phyloP scores from a whole-genome alignment of 2,797 vertebrate species.

The Streptopelia turtur region DNA sequence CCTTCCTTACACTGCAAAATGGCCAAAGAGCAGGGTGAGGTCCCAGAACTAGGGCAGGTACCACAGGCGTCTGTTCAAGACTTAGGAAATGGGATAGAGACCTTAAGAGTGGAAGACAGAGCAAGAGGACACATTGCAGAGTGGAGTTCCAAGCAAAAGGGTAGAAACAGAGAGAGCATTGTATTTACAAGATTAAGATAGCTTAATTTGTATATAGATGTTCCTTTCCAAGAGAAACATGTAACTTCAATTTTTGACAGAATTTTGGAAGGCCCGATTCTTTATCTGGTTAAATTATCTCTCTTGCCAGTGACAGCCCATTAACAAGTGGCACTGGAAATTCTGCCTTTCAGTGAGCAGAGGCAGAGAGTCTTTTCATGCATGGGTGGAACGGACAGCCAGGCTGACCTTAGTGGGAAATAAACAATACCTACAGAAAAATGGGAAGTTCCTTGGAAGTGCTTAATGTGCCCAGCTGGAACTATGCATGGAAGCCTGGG shows the following conservation, averaged over 20 bases:
- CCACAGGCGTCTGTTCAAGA: background rate
- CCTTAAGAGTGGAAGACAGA: background rate
- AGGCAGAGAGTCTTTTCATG: too few species aligned
- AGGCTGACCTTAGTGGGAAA: accelerated
- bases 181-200: background rate
- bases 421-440: background rate
- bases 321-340: background rate
- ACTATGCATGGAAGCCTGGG: background rate
- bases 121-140: background rate
- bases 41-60: background rate
- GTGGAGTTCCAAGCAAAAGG: background rate
- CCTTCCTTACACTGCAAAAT: background rate
- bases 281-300: background rate
- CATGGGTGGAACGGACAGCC: background rate
- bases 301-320: background rate
- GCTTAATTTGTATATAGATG: background rate
- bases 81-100: background rate
- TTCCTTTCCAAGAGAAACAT: background rate
- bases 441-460: background rate
- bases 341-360: background rate
- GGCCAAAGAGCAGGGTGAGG: background rate
- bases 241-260: background rate
- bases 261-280: background rate
- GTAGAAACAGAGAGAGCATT: background rate
- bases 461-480: background rate